Conservation (phyloP, 2,113 vertebrate genomes). For the Phodopus roborovskii region DNA sequence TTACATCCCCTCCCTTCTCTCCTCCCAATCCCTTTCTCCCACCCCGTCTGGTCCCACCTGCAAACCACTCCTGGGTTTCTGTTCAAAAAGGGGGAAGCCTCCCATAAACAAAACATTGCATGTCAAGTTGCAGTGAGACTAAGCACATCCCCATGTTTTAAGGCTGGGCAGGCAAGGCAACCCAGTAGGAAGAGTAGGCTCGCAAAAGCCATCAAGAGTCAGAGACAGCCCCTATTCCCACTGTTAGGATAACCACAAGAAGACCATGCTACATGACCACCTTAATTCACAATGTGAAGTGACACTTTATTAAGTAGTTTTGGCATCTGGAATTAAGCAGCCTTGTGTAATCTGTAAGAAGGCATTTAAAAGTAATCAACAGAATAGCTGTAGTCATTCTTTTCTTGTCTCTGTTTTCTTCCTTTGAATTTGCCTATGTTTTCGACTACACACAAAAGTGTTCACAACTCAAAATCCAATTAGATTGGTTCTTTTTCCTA, state of each 20-base stretch:
- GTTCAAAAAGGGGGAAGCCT: background rate
- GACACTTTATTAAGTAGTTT: background rate
- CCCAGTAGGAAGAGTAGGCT: background rate
- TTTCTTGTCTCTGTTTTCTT: constrained; percentile 24
- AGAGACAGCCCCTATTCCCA: background rate
- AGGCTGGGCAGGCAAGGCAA: background rate
- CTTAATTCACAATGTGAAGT: background rate
- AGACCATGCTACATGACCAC: background rate
- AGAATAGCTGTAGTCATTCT: constrained; percentile 6
- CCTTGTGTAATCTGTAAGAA: background rate
- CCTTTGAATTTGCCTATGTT: background rate
- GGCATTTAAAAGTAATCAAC: constrained; percentile 8
- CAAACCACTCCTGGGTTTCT: background rate
- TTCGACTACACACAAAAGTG: background rate
- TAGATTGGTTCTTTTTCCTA: constrained; percentile 5
- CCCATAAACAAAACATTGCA: background rate
- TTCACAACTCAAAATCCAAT: background rate
- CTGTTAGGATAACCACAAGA: background rate
- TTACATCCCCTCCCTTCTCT: background rate
- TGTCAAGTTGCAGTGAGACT: background rate
- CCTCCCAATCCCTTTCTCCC: background rate
- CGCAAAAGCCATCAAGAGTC: background rate
- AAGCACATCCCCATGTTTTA: background rate
- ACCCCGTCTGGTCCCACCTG: background rate
- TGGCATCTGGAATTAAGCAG: background rate